phyloP scores from a whole-genome alignment of 2,797 vertebrate species.

The Galaxias olidus region DNA sequence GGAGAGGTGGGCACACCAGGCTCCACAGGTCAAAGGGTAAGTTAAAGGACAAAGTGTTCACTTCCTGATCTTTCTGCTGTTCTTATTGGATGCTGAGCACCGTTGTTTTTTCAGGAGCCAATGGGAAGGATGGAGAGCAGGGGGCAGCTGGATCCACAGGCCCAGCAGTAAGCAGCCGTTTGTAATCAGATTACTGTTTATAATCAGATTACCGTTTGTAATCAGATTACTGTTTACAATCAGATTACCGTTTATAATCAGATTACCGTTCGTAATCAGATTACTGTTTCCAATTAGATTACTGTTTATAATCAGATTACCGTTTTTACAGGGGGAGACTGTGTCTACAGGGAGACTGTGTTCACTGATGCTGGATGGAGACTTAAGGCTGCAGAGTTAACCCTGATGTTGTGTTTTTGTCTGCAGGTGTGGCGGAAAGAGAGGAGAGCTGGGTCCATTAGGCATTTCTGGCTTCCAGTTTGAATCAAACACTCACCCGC shows the following conservation, averaged over 20 bases:
- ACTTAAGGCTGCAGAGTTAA: background rate
- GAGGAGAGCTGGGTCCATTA: constrained; percentile 94
- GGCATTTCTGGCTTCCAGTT: constrained; percentile 95
- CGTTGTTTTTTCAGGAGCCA: constrained; percentile 73
- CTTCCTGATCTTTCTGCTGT: background rate
- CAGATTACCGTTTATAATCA: too few relatives aligned
- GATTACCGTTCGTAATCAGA: too few relatives aligned
- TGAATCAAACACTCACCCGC: too few relatives aligned
- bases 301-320: too few relatives aligned
- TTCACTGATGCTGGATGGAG: too few relatives aligned
- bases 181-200: background rate
- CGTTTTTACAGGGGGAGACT: too few relatives aligned
- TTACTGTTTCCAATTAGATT: too few relatives aligned
- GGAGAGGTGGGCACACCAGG: constrained; percentile 91
- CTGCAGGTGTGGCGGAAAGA: constrained; percentile 86
- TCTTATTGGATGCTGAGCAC: too few relatives aligned
- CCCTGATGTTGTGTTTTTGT: background rate
- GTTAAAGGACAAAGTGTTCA: constrained; percentile 23
- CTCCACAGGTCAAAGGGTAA: constrained; percentile 87
- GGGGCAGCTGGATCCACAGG: constrained; percentile 89
- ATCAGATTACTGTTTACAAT: too few relatives aligned
- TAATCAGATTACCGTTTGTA: too few relatives aligned
- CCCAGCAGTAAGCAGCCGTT: constrained; percentile 80
- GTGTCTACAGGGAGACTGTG: too few relatives aligned
- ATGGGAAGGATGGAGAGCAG: constrained; percentile 96